Evolutionary conservation across 35 echinoderm and acorn worm species (phyloP), one percentile per base, ranked within the genome.

Genomic region (Stichopus chloronotus): DNA sequence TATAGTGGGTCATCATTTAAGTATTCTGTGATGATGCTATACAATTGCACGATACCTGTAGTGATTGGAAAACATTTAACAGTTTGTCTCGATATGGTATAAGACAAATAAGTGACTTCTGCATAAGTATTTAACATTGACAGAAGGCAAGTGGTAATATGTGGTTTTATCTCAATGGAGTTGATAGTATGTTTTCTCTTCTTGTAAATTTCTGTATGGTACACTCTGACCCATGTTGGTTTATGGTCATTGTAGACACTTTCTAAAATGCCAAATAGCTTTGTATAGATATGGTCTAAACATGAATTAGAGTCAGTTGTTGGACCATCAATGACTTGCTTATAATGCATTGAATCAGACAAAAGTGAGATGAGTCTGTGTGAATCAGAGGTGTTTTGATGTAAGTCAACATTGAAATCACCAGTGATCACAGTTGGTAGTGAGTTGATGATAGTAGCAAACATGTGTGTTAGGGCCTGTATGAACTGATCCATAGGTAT

Each of bases 251-350:
- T 90, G 13, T 19, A 90, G 17, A 1, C 72, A 57, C 88, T 90
- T 76, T 91, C 90, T 56, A 91, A 16, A 5, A 78, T 53, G 16
- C 90, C 90, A 22, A 9, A 10, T 8, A 91, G 78, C 16, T 91
- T 79, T 1, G 90, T 55, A 78, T 91, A 91, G 7, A 91, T 91
- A 58, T 91, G 90, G 11, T 91, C 90, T 58, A 91, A 91, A 57
- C 88, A 91, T 55, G 88, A 91, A 52, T 91, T 77, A 13, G 78
- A 91, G 58, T 79, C 90, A 57, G 90, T 91, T 56, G 90, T 91
- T 24, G 58, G 3, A 55, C 8, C 8, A n/a, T 90, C 55, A 16
- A 90, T 79, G 5, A 91, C 16, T 55, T 91, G 90, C 55, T 19
- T 16, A 59, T 19, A 91, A 7, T 87, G 13, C 12, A 87, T 11